Base-by-base conservation (phyloP, 1,140 invertebrate genomes). In the Agrilus planipennis region DNA sequence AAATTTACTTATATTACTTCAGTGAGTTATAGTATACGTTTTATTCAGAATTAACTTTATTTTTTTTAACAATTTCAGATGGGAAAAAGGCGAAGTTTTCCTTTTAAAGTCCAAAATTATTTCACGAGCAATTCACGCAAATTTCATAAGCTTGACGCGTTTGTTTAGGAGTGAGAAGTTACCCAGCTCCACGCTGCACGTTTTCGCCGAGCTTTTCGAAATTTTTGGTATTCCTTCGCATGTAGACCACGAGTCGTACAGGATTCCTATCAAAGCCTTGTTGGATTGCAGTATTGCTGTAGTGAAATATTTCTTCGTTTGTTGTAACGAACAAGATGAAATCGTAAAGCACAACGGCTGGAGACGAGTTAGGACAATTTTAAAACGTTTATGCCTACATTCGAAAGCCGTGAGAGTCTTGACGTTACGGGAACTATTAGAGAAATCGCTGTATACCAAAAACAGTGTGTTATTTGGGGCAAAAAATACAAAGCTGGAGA, bases 261-360 rank as follows among this genome's bases (percentile, higher is more conserved):
- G 39, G 17, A 55, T 63, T 5, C 67, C 64, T 19, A 52, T 72
- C 28, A 61, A 69, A 49, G 61, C 71, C 4, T 60, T 61, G 28
- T 45, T 81, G 19, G 82, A 79, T 58, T 59, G 84, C 3, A 75
- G 79, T 0, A 70, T 76, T 46, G 73, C 79, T 0, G 73, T 75
- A 15, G 75, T 84, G 1, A 72, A 77, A 50, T 85, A 84, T 60
- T 85, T 85, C 55, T 87, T 84, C 61, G 69, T 75, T 25, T 82
- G 78, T 45, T 68, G 84, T 36, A 70, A 68, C 29, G 68, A 81
- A 53, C 60, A 70, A 63, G 72, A 72, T 51, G 43, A 62, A 12
- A 61, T 63, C 11, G 60, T 55, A 30, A 73, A 76, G 28, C 51
- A 75, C 2, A 70, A 68, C 25, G 77, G 78, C 1, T 68, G 76